A percentile compares a stretch with the other conserved stretches of the same genome.
Conservation (phyloP, 2,113 vertebrate genomes). For the Hippocampus zosterae region DNA sequence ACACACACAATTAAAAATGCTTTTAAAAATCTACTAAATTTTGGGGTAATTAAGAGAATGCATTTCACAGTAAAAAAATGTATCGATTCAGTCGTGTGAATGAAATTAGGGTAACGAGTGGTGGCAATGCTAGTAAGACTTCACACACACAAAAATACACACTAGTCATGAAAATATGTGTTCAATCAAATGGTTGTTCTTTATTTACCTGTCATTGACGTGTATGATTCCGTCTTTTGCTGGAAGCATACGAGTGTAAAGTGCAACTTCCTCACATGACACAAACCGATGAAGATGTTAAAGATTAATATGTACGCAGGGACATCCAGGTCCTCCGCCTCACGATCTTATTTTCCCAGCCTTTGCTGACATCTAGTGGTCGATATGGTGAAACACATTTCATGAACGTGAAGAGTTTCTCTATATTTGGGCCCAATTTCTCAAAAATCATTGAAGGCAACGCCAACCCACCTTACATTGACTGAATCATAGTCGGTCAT, state of each 20-base stretch:
- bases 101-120: not conserved
- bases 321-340: not conserved
- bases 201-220: not conserved
- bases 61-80: too few relatives aligned
- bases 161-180: not conserved
- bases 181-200: not conserved
- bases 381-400: not conserved
- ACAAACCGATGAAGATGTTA: slow-evolving; percentile 55
- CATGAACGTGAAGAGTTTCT: too few relatives aligned
- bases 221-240: not conserved
- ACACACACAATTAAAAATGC: too few relatives aligned
- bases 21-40: too few relatives aligned
- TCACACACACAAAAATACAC: not conserved
- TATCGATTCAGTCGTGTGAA: too few relatives aligned
- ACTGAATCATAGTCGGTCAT: too few relatives aligned
- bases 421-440: too few relatives aligned
- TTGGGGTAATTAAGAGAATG: too few relatives aligned
- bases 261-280: slow-evolving; percentile 70
- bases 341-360: too few relatives aligned
- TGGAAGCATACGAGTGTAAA: slow-evolving; percentile 59
- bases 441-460: too few relatives aligned
- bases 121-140: not conserved
- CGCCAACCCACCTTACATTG: too few relatives aligned
- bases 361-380: not conserved
- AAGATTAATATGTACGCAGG: slow-evolving; percentile 59